phyloP scores from a whole-genome alignment of 1,140 invertebrate species.

The Holcopasites calliopsidis region DNA sequence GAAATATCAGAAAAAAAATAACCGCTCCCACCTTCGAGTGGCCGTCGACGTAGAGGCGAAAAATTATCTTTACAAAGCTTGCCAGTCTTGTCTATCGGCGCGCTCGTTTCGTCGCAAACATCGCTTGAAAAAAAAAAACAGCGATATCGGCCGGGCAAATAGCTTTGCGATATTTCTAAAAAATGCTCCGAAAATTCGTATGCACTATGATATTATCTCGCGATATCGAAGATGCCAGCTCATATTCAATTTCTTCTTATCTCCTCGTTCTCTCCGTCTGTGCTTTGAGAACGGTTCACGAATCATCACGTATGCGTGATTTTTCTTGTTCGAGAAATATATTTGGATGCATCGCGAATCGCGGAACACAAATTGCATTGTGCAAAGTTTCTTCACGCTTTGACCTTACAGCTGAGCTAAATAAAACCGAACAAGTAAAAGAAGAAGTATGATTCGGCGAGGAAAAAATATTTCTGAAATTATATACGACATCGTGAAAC shows the following conservation, averaged over 20 bases:
- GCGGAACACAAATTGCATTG: no score
- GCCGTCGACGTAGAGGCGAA: conserved; percentile 24
- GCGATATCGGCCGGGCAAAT: background rate
- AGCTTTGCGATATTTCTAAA: conserved; percentile 3
- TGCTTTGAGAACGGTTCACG: background rate
- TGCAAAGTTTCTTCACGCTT: no score
- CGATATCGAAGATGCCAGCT: background rate
- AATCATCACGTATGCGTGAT: no score
- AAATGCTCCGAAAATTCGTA: background rate
- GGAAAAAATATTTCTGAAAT: no score
- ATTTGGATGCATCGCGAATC: no score
- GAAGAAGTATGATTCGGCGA: no score
- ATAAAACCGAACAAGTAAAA: no score
- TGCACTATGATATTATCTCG: background rate
- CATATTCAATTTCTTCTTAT: background rate
- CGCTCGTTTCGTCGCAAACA: conserved; percentile 44
- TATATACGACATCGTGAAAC: no score
- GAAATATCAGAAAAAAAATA: conserved; percentile 26
- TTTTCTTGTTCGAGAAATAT: no score
- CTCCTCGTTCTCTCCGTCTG: background rate
- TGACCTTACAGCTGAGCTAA: no score
- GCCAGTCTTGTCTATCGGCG: conserved; percentile 34
- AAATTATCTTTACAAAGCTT: conserved; percentile 48
- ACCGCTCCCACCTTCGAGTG: conserved; percentile 8
- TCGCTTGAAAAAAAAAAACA: conserved; percentile 44